These are phyloP conservation scores for Synergus gifuensis DNA, from an alignment of 2,888 invertebrate species.

Conservation along the genomic window DNA sequence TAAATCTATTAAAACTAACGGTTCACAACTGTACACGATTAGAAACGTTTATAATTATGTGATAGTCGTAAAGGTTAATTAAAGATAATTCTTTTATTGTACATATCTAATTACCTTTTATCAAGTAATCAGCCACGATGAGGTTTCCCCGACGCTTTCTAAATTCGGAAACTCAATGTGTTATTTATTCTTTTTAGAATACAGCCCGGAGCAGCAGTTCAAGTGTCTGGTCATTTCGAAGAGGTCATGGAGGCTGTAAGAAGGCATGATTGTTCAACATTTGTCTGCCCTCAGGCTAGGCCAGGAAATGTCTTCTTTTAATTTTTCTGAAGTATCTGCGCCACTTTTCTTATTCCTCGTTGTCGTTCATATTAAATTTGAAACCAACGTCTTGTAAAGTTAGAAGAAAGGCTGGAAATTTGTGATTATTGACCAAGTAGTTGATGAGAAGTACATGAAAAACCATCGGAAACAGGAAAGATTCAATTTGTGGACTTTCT, in stretches of 20 bases:
- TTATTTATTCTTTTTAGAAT: constrained; percentile 78
- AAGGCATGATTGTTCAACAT: constrained; percentile 84
- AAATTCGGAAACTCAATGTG: constrained; percentile 24
- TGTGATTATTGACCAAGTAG: constrained; percentile 5
- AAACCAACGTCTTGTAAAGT: not conserved
- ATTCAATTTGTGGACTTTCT: not conserved
- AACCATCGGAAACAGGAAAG: not conserved
- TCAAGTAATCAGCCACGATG: constrained; percentile 39
- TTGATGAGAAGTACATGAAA: not conserved
- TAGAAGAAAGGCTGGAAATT: not conserved
- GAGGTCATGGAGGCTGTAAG: constrained; percentile 88
- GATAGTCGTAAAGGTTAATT: constrained; percentile 38
- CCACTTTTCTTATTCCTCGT: not conserved
- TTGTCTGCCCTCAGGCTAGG: constrained; percentile 79
- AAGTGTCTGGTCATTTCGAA: constrained; percentile 84
- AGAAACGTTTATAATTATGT: constrained; percentile 29
- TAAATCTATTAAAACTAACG: not conserved
- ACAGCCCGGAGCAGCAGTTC: constrained; percentile 80
- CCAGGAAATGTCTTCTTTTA: constrained; percentile 66
- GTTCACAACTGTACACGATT: not conserved
- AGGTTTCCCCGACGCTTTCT: constrained; percentile 36
- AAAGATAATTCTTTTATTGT: constrained; percentile 36
- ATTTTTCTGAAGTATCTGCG: constrained; percentile 12
- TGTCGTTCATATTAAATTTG: constrained; percentile 1
- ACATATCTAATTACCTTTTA: constrained; percentile 43